phyloP scores from a whole-genome alignment of 2,797 vertebrate genomes.

The Molothrus aeneus region DNA sequence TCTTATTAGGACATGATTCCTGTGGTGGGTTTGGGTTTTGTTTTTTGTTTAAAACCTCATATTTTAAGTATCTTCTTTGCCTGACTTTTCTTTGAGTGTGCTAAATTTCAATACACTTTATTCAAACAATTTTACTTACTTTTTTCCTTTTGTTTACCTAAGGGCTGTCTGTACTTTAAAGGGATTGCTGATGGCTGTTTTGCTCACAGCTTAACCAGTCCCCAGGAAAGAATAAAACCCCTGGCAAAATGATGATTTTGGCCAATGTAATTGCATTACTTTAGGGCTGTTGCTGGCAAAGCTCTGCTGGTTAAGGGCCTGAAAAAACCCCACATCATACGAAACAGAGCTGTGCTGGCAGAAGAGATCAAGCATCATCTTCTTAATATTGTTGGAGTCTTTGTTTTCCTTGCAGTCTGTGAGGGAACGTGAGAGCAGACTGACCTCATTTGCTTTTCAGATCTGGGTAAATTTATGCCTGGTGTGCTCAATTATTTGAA shows the following conservation, averaged over 20 bases:
- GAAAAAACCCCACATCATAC: rapidly evolving
- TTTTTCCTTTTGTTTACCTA: background rate
- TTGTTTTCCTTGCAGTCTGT: slow-evolving; percentile 1
- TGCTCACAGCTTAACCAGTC: slow-evolving; percentile 6
- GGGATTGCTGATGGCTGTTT: slow-evolving; percentile 12
- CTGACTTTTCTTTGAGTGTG: background rate
- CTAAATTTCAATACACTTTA: background rate
- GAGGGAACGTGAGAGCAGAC: slow-evolving; percentile 14
- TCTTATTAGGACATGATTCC: background rate
- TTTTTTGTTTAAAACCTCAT: rapidly evolving
- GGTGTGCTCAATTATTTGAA: slow-evolving; percentile 27
- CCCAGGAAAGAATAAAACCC: slow-evolving; percentile 25
- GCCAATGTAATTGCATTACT: slow-evolving; percentile 21
- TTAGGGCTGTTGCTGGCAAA: slow-evolving; percentile 11
- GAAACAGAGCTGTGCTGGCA: slow-evolving; percentile 16
- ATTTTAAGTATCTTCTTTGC: background rate
- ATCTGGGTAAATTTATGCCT: slow-evolving; percentile 17
- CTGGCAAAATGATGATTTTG: slow-evolving; percentile 33
- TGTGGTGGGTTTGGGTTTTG: background rate
- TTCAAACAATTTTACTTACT: background rate
- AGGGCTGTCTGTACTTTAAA: slow-evolving; percentile 15
- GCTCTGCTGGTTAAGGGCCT: background rate
- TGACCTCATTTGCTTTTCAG: slow-evolving; percentile 48
- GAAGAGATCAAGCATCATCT: background rate
- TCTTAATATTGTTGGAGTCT: background rate